A percentile compares a stretch with the other conserved stretches of the same genome.
Conservation (phyloP, 2,797 vertebrate species). For the Nannoperca australis region DNA sequence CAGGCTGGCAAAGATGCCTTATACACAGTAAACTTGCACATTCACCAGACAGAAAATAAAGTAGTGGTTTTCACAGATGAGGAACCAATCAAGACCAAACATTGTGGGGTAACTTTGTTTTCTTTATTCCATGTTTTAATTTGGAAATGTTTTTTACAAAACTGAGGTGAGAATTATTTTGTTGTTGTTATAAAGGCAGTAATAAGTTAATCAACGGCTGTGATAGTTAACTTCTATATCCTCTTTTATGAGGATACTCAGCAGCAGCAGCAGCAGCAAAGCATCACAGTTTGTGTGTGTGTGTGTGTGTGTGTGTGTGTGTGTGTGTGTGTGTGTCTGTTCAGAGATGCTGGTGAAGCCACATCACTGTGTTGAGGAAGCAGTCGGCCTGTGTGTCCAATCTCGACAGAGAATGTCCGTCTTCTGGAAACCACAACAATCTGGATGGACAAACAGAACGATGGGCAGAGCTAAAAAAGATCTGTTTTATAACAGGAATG, state of each 20-base stretch:
- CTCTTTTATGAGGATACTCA: background rate
- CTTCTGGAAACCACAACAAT: slow-evolving; percentile 88
- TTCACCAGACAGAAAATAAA: no score
- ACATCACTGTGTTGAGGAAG: slow-evolving; percentile 86
- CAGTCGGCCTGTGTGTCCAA: slow-evolving; percentile 84
- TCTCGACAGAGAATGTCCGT: slow-evolving; percentile 86
- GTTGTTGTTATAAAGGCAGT: slow-evolving; percentile 31
- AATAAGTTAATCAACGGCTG: background rate
- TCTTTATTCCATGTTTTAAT: slow-evolving; percentile 40
- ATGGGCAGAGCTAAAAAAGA: background rate
- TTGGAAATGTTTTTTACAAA: slow-evolving; percentile 8
- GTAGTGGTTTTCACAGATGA: no score
- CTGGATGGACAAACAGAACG: slow-evolving; percentile 61
- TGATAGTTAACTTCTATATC: background rate
- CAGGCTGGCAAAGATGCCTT: no score
- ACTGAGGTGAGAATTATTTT: no score
- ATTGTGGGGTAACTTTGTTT: no score
- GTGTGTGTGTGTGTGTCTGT: background rate
- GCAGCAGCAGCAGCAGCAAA: background rate
- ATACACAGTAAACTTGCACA: no score
- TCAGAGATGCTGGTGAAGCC: slow-evolving; percentile 85
- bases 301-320: slow-evolving; percentile 6
- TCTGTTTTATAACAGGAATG: background rate
- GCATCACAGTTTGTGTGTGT: background rate
- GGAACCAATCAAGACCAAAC: no score